Base-by-base conservation (phyloP, 2,113 vertebrate species). In the Nanger granti region DNA sequence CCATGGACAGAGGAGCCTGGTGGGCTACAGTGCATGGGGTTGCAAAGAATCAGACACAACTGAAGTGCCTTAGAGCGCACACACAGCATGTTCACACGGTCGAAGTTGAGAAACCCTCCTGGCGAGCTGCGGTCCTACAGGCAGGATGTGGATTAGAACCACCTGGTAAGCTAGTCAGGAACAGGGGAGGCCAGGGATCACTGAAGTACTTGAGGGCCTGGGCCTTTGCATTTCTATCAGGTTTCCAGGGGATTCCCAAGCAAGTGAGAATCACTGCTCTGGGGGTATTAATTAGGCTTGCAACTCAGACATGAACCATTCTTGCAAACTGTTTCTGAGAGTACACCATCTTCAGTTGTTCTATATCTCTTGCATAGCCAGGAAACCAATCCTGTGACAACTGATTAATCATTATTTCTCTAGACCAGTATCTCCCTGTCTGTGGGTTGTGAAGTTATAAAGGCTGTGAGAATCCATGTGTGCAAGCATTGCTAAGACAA, bases 401-500 rank as follows among this genome's bases (percentile, higher is more conserved):
- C 20, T 89, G 82, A 34, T 55, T 92, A 15, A 76, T 95, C 20
- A 44, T 62, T n/a, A 55, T 89, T 93, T 66, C 88, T 80, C 57
- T 62, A 87, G 54, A 62, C 29, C 18, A 83, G 31, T 41, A 80
- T 73, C 96, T 93, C 44, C 69, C 24, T 31, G 29, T 96, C 54
- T 26, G 37, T 37, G 28, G 76, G n/a, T 55, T 93, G 24, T 80
- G 62, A 89, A 52, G 49, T 83, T 62, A 76, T 2, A 37, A 92
- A 29, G 82, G 22, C n/a, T 93, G 0, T 57, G 20, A 92, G 14
- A 55, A 82, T 47, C 49, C 18, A 4, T 82, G 60, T 47, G 26
- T 84, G 60, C n/a, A 93, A 96, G 60, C 55, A 93, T 62, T 66
- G 66, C 83, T 93, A 87, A 49, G 37, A 47, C 31, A 80, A 52